Evolutionary conservation across 2,113 vertebrate species (phyloP).

Genomic region (Mohoua ochrocephala): DNA sequence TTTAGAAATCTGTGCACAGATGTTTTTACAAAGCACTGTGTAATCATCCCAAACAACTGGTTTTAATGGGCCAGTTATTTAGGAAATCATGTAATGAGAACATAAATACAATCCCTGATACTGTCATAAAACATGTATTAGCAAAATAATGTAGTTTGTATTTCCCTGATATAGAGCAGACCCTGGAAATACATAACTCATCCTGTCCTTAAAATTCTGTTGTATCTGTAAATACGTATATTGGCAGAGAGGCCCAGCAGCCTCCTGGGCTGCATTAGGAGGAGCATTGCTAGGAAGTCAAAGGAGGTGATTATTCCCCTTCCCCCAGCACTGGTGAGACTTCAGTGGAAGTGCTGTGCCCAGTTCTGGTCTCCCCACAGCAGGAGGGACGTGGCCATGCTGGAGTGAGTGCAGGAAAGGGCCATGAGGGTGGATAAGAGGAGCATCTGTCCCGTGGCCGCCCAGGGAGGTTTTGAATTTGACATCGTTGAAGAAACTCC

Average conservation of each 20-base stretch:
- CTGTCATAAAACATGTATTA: neutral
- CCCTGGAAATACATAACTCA: neutral
- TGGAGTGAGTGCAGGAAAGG: neutral
- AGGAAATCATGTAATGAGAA: neutral
- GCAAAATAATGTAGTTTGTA: neutral
- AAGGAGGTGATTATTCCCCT: neutral
- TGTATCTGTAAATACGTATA: neutral
- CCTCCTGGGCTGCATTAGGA: neutral
- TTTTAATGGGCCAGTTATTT: constrained; percentile 6
- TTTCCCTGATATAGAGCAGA: neutral
- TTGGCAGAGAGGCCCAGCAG: neutral
- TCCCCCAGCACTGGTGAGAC: neutral
- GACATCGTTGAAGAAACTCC: neutral
- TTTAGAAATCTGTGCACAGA: neutral
- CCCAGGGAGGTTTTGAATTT: neutral
- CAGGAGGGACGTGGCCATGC: neutral
- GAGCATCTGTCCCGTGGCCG: neutral
- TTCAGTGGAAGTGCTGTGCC: neutral
- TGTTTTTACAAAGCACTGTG: neutral
- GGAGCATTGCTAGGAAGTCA: neutral
- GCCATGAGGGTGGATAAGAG: neutral
- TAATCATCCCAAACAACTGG: neutral
- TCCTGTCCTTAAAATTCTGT: neutral
- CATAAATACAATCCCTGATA: neutral
- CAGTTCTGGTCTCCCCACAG: neutral